phyloP scores from a whole-genome alignment of 2,113 vertebrate species.

The Misgurnus mizolepis region DNA sequence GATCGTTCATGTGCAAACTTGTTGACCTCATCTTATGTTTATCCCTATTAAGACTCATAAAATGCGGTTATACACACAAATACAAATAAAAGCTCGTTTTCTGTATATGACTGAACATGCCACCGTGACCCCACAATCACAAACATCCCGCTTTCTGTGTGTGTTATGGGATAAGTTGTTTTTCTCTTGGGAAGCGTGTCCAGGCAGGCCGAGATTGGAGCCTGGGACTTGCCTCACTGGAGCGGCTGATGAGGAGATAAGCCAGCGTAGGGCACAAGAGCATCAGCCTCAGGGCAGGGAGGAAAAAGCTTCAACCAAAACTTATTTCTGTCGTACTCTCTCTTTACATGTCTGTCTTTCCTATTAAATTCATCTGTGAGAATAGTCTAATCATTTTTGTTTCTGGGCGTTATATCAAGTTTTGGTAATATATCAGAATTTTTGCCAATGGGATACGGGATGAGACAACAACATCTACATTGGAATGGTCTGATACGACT shows the following conservation, averaged over 20 bases:
- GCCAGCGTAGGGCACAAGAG: constrained; percentile 52
- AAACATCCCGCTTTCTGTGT: background rate
- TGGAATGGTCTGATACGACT: too few species aligned
- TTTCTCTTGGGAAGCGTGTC: constrained; percentile 51
- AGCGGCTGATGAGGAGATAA: constrained; percentile 59
- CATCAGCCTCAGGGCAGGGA: constrained; percentile 45
- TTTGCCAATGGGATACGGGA: too few species aligned
- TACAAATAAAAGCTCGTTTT: background rate
- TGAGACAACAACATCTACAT: too few species aligned
- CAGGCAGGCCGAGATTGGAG: constrained; percentile 56
- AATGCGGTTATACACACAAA: background rate
- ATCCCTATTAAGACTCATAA: constrained; percentile 1
- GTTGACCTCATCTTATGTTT: background rate
- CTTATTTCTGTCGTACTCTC: constrained; percentile 7
- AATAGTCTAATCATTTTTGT: background rate
- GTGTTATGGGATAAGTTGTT: background rate
- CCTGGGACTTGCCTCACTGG: constrained; percentile 58
- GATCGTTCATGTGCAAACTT: background rate
- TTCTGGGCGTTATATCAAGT: background rate
- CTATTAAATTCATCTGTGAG: background rate
- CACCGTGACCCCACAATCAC: constrained; percentile 7
- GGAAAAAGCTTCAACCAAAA: constrained; percentile 16
- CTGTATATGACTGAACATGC: too few species aligned
- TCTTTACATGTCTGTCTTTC: constrained; percentile 10
- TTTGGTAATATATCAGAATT: too few species aligned